Evolutionary conservation across 1,140 invertebrate genomes (phyloP).

Genomic region (Babylonia areolata): DNA sequence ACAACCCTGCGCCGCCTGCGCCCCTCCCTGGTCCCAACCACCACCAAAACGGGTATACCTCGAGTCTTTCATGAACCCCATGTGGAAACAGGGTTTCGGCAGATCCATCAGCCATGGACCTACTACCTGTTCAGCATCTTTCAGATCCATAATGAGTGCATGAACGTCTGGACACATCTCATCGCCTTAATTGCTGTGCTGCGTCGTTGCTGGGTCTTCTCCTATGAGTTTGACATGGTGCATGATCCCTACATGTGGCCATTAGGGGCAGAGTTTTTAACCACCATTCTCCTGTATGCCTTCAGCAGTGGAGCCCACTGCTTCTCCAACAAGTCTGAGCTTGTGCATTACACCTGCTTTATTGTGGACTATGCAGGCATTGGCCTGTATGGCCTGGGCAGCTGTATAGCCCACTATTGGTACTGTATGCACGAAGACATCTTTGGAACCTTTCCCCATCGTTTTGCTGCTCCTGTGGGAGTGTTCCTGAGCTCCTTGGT

Average conservation of each 20-base stretch:
- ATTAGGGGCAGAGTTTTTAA: conserved; percentile 65
- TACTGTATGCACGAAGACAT: conserved; percentile 67
- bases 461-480: conserved; percentile 63
- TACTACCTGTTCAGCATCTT: conserved; percentile 73
- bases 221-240: conserved; percentile 64
- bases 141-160: conserved; percentile 75
- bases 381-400: conserved; percentile 74
- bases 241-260: conserved; percentile 73
- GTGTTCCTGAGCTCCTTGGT: conserved; percentile 63
- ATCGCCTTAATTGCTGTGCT: conserved; percentile 64
- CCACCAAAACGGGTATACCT: conserved; percentile 64
- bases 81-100: conserved; percentile 73
- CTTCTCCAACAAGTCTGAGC: conserved; percentile 71
- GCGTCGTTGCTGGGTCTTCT: conserved; percentile 52
- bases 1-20: not conserved
- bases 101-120: conserved; percentile 70
- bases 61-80: conserved; percentile 72
- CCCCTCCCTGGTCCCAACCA: conserved; percentile 53
- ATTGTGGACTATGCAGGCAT: conserved; percentile 75
- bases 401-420: conserved; percentile 70
- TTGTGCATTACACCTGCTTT: conserved; percentile 73
- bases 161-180: conserved; percentile 75
- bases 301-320: conserved; percentile 68
- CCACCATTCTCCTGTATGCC: conserved; percentile 68
- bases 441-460: conserved; percentile 53